Evolutionary conservation across 2,113 vertebrate species (phyloP).

Genomic region (Calyptomena viridis): DNA sequence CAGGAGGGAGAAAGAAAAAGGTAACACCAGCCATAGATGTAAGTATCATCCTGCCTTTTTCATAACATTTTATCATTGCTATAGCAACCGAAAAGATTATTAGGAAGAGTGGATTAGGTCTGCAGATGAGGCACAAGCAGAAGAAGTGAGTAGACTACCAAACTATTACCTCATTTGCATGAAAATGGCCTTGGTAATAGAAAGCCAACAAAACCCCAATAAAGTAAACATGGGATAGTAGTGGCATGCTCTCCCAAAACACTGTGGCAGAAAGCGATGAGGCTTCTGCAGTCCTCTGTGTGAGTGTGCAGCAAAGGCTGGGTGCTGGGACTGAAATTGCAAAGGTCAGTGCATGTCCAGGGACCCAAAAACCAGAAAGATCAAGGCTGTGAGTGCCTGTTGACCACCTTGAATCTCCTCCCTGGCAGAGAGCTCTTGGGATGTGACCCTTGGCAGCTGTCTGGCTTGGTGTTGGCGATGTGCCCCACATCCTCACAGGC

Average conservation of each 20-base stretch:
- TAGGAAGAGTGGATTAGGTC: not conserved
- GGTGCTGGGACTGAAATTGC: not conserved
- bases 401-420: accelerated
- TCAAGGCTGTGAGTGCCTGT: not conserved
- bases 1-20: not conserved
- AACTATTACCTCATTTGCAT: not conserved
- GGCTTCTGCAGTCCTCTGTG: not conserved
- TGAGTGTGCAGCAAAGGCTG: accelerated
- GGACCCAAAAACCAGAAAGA: not conserved
- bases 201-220: not conserved
- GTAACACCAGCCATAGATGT: not conserved
- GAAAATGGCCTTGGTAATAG: not conserved
- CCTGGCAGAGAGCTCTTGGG: not conserved
- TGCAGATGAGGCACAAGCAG: not conserved
- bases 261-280: not conserved
- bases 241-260: not conserved
- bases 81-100: conserved; percentile 9
- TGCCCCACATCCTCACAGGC: not conserved
- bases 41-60: conserved; percentile 14
- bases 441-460: not conserved
- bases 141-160: not conserved
- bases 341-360: not conserved
- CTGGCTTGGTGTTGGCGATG: accelerated
- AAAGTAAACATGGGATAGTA: not conserved
- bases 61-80: not conserved